Base-by-base conservation (phyloP, 2,113 vertebrate species). In the Poeciliopsis occidentalis region DNA sequence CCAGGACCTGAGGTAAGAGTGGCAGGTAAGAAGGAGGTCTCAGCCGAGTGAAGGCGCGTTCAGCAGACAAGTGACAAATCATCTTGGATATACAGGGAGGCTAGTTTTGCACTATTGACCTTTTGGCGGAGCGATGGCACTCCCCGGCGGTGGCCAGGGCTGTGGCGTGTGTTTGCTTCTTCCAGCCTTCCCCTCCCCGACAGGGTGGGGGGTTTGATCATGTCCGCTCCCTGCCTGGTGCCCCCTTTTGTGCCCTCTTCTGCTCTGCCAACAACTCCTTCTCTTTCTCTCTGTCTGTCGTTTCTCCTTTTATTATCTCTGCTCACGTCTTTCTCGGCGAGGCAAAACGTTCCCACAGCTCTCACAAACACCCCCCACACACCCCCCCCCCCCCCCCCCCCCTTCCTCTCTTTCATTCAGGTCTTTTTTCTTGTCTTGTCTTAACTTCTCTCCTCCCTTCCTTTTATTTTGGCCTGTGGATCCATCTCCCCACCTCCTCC, bases 221-320 rank as follows among this genome's bases (percentile, higher is more conserved):
- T 24, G 83, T 76, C 81, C 75, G 81, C 78, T 78, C 87, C 73
- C 81, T 76, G 31, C 65, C 83, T 69, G 78, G 81, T 90, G 87
- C 87, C 87, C 89, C 67, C 84, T 86, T 64, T 64, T 29, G 30
- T 63, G 47, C 30, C 67, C 67, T 78, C 65, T 79, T 83, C 80
- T 54, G 66, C 87, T 83, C 73, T 91, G 87, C 89, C 91, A 89
- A 88, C 91, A 87, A 91, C 82, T 91, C 91, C 92, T 76, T 89
- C 89, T 92, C 89, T 93, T 89, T 93, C 90, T 93, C 85, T 93
- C 89, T 93, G 85, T 85, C 78, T 90, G 83, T 87, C 70, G 41
- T 80, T 85, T 81, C 86, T 80, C 73, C 85, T 88, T 90, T 92
- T 89, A 89, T 93, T 91, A 88, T 86, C 79, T 77, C 67, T 41